phyloP scores from a whole-genome alignment of 2,888 invertebrate genomes.

The Mesorhabditis sp. region DNA sequence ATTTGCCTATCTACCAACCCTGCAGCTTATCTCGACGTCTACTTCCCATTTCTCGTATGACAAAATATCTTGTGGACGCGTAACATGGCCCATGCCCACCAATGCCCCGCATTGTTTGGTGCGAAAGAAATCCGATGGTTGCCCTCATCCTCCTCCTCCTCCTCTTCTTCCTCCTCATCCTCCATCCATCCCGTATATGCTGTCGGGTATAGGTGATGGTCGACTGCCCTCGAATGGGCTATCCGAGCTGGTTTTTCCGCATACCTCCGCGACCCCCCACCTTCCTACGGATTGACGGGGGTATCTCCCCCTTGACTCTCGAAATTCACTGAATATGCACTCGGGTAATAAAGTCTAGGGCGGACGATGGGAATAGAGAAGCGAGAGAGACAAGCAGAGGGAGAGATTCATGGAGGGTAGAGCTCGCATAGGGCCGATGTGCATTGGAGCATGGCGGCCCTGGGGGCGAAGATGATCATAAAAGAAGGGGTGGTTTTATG shows the following conservation, averaged over 20 bases:
- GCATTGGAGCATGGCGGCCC: slow-evolving; percentile 2
- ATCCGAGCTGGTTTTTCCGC: slow-evolving; percentile 6
- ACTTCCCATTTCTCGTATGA: no score
- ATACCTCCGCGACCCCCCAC: neutral
- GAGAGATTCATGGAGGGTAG: no score
- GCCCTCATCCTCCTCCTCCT: no score
- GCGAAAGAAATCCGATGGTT: no score
- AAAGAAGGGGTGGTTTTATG: neutral
- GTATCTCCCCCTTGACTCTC: neutral
- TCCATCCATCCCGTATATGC: no score
- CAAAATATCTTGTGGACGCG: no score
- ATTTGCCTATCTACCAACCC: no score
- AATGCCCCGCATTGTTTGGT: no score
- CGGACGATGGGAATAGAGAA: neutral
- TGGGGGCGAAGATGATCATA: neutral
- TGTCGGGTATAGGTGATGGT: neutral
- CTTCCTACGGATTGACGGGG: neutral
- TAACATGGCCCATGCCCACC: no score
- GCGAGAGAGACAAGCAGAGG: no score
- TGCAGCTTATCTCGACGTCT: no score
- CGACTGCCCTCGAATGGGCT: slow-evolving; percentile 2
- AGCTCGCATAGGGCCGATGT: neutral
- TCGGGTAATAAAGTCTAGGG: slow-evolving; percentile 1
- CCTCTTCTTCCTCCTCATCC: no score
- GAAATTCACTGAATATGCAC: slow-evolving; percentile 4